These are phyloP conservation scores for Dermatemys mawii DNA, from an alignment of 2,113 vertebrate species.

Conservation along the genomic window DNA sequence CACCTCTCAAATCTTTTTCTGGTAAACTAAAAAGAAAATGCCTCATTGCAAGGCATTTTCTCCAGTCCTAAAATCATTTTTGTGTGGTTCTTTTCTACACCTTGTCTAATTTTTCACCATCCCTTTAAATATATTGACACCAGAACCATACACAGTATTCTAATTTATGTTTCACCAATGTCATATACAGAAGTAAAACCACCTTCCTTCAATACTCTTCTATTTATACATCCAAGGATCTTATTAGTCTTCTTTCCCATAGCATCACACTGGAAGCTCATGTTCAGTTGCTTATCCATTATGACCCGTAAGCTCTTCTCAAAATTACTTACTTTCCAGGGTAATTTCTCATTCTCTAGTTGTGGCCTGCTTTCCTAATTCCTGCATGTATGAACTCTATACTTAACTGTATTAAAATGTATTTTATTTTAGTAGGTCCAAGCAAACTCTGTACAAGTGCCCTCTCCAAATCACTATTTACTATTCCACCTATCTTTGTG, in stretches of 20 bases:
- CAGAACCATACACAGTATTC: not conserved
- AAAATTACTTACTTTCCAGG: not conserved
- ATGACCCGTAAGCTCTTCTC: not conserved
- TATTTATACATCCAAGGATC: not conserved
- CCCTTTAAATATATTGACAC: not conserved
- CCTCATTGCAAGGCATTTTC: too few species aligned
- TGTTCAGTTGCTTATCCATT: not conserved
- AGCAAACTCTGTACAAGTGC: not conserved
- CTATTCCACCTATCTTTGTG: too few species aligned
- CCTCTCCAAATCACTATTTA: too few species aligned
- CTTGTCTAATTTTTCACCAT: not conserved
- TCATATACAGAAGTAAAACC: not conserved
- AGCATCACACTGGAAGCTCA: not conserved
- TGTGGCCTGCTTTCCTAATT: not conserved
- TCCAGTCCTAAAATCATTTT: too few species aligned
- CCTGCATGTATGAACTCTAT: not conserved
- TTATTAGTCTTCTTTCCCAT: not conserved
- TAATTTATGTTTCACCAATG: not conserved
- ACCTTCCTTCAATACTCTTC: not conserved
- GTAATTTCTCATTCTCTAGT: not conserved
- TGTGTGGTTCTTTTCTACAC: not conserved
- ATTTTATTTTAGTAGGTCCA: not conserved
- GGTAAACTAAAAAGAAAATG: too few species aligned
- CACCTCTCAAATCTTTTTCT: too few species aligned
- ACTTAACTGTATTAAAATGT: not conserved